Evolutionary conservation across 2,797 vertebrate species (phyloP).

Genomic region (Hyperoplus immaculatus): DNA sequence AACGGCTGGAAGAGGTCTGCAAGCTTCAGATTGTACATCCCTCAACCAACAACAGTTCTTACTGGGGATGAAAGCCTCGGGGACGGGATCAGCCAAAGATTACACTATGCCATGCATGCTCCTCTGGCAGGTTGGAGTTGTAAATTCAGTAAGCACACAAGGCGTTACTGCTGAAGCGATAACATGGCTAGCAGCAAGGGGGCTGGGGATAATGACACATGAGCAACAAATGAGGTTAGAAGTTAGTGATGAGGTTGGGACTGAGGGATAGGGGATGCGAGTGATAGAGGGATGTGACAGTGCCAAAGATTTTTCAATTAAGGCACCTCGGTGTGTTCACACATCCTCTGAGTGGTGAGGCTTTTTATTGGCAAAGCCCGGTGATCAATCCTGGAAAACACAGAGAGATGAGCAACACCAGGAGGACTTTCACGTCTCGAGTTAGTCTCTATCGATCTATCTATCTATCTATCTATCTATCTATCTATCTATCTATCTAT

Average conservation of each 20-base stretch:
- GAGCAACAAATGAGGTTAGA: conserved; percentile 76
- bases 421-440: conserved; percentile 24
- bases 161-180: conserved; percentile 50
- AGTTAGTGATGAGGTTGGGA: conserved; percentile 74
- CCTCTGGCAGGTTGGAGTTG: conserved; percentile 63
- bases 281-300: conserved; percentile 69
- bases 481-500: not conserved
- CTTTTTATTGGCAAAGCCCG: conserved; percentile 55
- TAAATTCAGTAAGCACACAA: conserved; percentile 58
- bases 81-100: conserved; percentile 64
- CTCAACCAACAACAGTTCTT: conserved; percentile 64
- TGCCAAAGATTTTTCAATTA: conserved; percentile 74
- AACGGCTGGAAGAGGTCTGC: conserved; percentile 65
- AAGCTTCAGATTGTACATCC: conserved; percentile 56
- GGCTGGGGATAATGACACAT: conserved; percentile 59
- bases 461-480: conserved; percentile 7
- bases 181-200: conserved; percentile 56
- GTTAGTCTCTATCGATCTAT: conserved; percentile 24
- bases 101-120: conserved; percentile 42
- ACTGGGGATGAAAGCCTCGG: conserved; percentile 60
- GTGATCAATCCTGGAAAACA: conserved; percentile 56
- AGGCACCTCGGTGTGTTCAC: conserved; percentile 48
- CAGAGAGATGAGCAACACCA: conserved; percentile 35
- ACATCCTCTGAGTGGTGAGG: conserved; percentile 43
- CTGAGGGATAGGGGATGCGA: conserved; percentile 65